A percentile compares a stretch with the other conserved stretches of the same genome.
Evolutionary conservation across 2,797 vertebrate genomes (phyloP).

Genomic region (Tympanoctomys barrerae): DNA sequence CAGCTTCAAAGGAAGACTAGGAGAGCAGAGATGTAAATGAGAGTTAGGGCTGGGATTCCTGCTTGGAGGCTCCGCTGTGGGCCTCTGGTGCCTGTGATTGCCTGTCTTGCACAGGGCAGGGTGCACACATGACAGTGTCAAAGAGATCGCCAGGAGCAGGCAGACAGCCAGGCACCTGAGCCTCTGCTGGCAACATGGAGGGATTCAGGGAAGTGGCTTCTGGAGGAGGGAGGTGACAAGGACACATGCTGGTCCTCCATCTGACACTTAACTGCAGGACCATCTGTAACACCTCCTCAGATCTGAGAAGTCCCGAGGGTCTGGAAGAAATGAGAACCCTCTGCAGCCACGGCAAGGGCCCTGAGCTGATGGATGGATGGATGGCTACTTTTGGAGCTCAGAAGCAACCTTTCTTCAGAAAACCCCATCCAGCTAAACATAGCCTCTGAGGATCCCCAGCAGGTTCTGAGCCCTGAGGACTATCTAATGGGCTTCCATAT

Average conservation of each 20-base stretch:
- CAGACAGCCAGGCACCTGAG: slow-evolving; percentile 74
- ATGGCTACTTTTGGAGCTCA: not conserved
- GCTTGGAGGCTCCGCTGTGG: too few species aligned
- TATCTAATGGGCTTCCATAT: not conserved
- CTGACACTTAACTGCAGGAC: slow-evolving; percentile 74
- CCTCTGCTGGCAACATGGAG: slow-evolving; percentile 26
- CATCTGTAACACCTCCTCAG: slow-evolving; percentile 71
- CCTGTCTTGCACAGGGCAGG: not conserved
- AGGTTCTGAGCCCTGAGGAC: not conserved
- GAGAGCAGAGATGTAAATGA: not conserved
- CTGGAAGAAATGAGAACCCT: not conserved
- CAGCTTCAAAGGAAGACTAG: not conserved
- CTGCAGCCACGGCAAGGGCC: not conserved
- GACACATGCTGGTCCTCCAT: slow-evolving; percentile 74
- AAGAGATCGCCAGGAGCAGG: slow-evolving; percentile 56
- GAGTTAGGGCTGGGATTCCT: not conserved
- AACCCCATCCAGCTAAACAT: not conserved
- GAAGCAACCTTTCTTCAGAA: not conserved
- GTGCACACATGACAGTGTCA: not conserved
- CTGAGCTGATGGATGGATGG: not conserved
- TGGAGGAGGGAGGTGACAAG: slow-evolving; percentile 68
- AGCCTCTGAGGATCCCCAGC: not conserved
- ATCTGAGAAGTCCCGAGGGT: not conserved
- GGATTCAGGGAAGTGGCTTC: slow-evolving; percentile 36
- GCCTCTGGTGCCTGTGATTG: slow-evolving; percentile 24